Conservation (phyloP, 2,888 invertebrate genomes). For the Drosophila cognata region DNA sequence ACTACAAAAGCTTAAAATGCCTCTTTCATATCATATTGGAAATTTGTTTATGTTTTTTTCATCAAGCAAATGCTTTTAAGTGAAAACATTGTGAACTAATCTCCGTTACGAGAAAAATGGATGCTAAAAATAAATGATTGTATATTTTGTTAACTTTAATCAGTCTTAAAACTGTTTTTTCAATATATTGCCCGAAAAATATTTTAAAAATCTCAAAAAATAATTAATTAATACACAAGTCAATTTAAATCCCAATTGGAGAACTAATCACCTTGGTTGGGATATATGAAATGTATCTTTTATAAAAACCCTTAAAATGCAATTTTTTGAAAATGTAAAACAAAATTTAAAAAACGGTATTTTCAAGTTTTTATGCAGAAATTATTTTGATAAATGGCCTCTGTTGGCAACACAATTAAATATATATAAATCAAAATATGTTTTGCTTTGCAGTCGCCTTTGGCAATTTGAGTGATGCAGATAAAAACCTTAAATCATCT, state of each 20-base stretch:
- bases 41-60: background rate
- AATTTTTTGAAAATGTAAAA: background rate
- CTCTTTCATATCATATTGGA: background rate
- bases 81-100: no score
- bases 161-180: no score
- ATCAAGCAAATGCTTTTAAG: background rate
- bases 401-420: background rate
- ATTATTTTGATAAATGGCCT: fast-evolving
- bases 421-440: background rate
- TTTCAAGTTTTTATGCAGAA: background rate
- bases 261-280: background rate
- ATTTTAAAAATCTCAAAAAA: background rate
- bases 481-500: background rate
- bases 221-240: background rate
- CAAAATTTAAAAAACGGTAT: background rate
- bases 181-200: background rate
- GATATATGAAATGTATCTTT: background rate
- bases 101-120: background rate
- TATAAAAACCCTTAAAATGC: background rate
- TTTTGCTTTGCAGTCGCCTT: background rate
- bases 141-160: background rate
- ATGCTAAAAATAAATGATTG: background rate
- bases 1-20: background rate
- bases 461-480: background rate
- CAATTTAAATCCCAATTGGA: background rate